Evolutionary conservation across 2,113 vertebrate genomes (phyloP).

Genomic region (Orycteropus afer): DNA sequence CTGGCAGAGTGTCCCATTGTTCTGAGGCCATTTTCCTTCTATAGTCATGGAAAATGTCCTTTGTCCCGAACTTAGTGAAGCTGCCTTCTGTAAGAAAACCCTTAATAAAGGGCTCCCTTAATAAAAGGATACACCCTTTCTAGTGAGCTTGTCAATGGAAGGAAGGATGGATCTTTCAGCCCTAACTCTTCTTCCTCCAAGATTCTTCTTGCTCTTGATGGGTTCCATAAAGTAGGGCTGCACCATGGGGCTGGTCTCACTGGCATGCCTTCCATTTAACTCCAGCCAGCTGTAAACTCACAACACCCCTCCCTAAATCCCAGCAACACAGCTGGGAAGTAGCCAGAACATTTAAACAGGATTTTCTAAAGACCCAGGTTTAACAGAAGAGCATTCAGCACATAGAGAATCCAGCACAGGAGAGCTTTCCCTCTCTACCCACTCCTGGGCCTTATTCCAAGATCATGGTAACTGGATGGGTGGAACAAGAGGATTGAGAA

Average conservation of each 20-base stretch:
- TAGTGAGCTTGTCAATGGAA: neutral
- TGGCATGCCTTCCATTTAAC: neutral
- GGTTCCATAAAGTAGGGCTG: neutral
- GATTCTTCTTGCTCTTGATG: neutral
- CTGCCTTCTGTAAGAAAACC: neutral
- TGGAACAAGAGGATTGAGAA: neutral
- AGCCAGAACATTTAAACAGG: neutral
- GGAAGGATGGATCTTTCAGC: neutral
- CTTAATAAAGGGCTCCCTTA: neutral
- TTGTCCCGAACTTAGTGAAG: neutral
- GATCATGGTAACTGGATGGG: neutral
- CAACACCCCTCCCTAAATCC: neutral
- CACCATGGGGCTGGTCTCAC: neutral
- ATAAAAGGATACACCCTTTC: neutral
- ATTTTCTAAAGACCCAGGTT: neutral
- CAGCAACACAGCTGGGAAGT: neutral
- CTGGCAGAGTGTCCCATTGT: neutral
- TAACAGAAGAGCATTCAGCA: neutral
- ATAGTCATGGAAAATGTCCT: neutral
- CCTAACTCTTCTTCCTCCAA: neutral
- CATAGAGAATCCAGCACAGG: neutral
- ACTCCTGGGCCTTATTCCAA: neutral
- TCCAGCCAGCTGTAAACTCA: neutral
- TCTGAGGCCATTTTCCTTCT: neutral
- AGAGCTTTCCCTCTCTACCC: neutral